Evolutionary conservation across 2,888 invertebrate genomes (phyloP).

Genomic region (Caenorhabditis virilis): DNA sequence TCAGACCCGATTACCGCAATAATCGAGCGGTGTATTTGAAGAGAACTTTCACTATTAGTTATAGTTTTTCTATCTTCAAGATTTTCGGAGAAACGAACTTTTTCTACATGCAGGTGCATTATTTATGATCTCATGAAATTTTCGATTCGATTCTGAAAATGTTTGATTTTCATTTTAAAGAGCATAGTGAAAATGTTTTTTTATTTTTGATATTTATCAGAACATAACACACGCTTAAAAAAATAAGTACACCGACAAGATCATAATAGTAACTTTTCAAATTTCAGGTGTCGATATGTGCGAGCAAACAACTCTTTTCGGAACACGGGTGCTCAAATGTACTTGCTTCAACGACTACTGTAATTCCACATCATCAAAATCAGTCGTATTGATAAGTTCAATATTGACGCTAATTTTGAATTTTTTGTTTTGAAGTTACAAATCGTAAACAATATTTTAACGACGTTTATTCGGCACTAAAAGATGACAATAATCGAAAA

Average conservation of each 20-base stretch:
- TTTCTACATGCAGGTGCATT: no score
- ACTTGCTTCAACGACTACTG: constrained; percentile 66
- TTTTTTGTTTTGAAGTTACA: not conserved
- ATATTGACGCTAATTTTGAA: not conserved
- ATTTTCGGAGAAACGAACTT: no score
- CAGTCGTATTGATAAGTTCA: no score
- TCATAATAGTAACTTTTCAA: not conserved
- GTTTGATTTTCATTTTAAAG: no score
- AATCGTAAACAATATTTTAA: constrained; percentile 3
- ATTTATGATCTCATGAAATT: no score
- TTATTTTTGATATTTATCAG: not conserved
- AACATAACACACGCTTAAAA: not conserved
- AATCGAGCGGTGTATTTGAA: no score
- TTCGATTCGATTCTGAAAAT: no score
- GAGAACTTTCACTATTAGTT: no score
- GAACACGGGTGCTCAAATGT: constrained; percentile 57
- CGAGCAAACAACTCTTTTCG: constrained; percentile 59
- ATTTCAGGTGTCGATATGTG: constrained; percentile 62
- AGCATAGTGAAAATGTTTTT: no score
- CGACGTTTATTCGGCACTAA: not conserved
- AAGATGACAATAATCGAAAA: no score
- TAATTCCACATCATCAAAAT: constrained; percentile 30
- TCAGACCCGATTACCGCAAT: no score
- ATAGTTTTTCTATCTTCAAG: no score
- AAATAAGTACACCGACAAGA: not conserved